phyloP scores from a whole-genome alignment of 1,140 invertebrate genomes.

The Akabosia matsudoensis region DNA sequence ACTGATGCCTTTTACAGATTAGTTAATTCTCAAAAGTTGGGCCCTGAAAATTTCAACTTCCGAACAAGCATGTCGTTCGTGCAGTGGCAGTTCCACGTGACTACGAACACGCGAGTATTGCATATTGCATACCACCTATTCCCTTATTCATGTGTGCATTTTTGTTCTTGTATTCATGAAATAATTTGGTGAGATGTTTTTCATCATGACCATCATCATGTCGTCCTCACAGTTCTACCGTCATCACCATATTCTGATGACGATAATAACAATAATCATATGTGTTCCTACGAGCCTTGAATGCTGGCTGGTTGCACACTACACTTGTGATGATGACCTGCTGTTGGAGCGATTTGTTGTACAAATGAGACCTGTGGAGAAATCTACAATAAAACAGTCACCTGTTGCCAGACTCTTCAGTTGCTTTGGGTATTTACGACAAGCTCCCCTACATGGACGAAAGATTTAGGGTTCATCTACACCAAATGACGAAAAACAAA shows the following conservation, averaged over 20 bases:
- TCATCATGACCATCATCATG: not conserved
- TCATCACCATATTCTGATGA: not conserved
- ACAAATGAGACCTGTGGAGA: constrained; percentile 23
- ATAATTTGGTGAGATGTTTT: not conserved
- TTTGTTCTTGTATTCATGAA: constrained; percentile 5
- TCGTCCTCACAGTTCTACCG: not conserved
- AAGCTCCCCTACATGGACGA: constrained; percentile 21
- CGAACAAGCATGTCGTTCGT: too few species aligned
- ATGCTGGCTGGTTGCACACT: constrained; percentile 3
- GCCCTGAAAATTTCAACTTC: too few species aligned
- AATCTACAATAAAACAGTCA: constrained; percentile 22
- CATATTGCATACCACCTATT: too few species aligned
- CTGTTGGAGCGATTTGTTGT: constrained; percentile 20
- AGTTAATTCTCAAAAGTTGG: too few species aligned
- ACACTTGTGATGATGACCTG: constrained; percentile 4
- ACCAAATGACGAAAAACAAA: constrained; percentile 24
- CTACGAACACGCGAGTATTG: not conserved
- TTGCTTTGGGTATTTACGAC: constrained; percentile 19
- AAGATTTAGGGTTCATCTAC: constrained; percentile 14
- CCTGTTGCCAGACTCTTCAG: constrained; percentile 17
- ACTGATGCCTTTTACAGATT: too few species aligned
- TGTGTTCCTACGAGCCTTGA: not conserved
- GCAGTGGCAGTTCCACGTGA: too few species aligned
- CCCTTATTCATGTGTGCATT: too few species aligned
- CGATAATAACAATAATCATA: not conserved